phyloP scores from a whole-genome alignment of 2,797 vertebrate species.

The Anguilla pacifica region DNA sequence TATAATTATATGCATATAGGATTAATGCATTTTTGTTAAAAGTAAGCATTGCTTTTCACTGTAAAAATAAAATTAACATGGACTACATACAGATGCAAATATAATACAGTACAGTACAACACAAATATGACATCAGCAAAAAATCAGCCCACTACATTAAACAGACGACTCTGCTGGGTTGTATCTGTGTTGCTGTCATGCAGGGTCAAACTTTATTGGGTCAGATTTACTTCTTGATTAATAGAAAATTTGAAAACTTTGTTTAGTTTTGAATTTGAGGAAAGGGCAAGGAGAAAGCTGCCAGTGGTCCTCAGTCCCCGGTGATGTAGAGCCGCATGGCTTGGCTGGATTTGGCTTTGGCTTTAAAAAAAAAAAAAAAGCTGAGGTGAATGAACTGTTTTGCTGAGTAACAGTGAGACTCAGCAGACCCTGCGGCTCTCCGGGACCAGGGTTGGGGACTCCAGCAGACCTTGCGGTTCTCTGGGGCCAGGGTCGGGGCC shows the following conservation, averaged over 20 bases:
- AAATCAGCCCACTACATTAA: background rate
- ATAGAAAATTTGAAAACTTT: background rate
- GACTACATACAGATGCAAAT: background rate
- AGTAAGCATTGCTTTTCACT: background rate
- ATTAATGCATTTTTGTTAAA: background rate
- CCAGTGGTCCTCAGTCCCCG: background rate
- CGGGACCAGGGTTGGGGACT: background rate
- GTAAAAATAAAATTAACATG: too few species aligned
- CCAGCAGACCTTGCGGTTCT: too few species aligned
- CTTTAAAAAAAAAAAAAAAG: background rate
- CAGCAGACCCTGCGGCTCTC: background rate
- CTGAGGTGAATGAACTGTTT: background rate
- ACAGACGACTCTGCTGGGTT: background rate
- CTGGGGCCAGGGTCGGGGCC: too few species aligned
- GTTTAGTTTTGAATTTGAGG: background rate
- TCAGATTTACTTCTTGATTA: background rate
- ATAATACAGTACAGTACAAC: background rate
- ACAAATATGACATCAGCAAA: background rate
- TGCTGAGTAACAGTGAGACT: background rate
- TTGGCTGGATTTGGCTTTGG: background rate
- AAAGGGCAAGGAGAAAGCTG: background rate
- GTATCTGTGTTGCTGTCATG: background rate
- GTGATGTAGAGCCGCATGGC: background rate
- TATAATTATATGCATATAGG: background rate
- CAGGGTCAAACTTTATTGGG: background rate